Conservation (phyloP, 1,140 invertebrate species). For the Heterodera carotae region DNA sequence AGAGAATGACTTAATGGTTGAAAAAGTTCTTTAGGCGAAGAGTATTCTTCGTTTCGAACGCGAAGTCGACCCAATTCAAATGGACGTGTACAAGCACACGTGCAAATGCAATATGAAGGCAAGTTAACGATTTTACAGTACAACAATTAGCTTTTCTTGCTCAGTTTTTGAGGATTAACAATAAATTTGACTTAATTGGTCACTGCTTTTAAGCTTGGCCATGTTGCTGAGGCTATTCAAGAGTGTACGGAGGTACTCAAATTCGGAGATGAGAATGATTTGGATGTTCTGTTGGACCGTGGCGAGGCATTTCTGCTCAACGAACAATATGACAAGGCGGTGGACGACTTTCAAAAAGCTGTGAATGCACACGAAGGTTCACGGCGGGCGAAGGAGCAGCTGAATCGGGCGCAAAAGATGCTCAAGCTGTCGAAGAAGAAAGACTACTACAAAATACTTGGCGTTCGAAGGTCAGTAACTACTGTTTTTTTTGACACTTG, state of each 20-base stretch:
- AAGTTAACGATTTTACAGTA: conserved; percentile 13
- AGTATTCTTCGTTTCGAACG: conserved; percentile 74
- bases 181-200: neutral
- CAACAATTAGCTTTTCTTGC: no score
- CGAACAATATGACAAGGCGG: conserved; percentile 90
- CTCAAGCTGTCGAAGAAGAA: conserved; percentile 88
- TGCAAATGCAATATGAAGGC: conserved; percentile 68
- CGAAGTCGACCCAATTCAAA: conserved; percentile 75
- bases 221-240: conserved; percentile 72
- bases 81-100: conserved; percentile 72
- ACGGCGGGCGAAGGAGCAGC: conserved; percentile 82
- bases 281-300: conserved; percentile 81
- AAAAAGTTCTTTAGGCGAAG: conserved; percentile 68
- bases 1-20: no score
- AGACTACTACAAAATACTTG: conserved; percentile 98
- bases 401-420: conserved; percentile 84
- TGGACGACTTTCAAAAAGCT: conserved; percentile 82
- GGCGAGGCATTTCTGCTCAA: conserved; percentile 86
- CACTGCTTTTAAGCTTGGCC: conserved; percentile 69
- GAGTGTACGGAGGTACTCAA: conserved; percentile 80
- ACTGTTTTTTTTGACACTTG: neutral
- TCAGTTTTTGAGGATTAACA: no score
- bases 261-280: conserved; percentile 74
- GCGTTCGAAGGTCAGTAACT: conserved; percentile 73
- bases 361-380: conserved; percentile 80